These are phyloP conservation scores for Myripristis murdjan DNA, from an alignment of 2,797 vertebrate species.

Conservation along the genomic window DNA sequence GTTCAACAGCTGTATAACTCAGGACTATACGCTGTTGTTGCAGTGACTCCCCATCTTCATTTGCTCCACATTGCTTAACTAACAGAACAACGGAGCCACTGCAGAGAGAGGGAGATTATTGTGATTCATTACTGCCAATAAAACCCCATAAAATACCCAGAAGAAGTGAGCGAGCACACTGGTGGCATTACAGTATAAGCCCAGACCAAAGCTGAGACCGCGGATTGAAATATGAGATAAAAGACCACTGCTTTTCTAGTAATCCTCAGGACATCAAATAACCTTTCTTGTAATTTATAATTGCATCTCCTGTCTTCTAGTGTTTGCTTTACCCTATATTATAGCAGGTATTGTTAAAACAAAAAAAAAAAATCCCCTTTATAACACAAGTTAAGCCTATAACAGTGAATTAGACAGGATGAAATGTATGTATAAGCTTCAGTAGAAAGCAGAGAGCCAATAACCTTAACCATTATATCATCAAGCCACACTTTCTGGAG, in stretches of 20 bases:
- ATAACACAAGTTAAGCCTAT: background rate
- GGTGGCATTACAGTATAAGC: slow-evolving; percentile 45
- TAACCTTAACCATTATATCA: background rate
- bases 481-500: background rate
- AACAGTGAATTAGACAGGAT: background rate
- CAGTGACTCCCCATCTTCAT: slow-evolving; percentile 44
- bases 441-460: background rate
- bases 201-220: slow-evolving; percentile 6
- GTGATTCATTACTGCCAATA: slow-evolving; percentile 73
- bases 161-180: slow-evolving; percentile 53
- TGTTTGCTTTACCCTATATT: slow-evolving; percentile 1
- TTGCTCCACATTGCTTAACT: slow-evolving; percentile 51
- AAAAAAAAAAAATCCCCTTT: slow-evolving; percentile 6
- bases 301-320: slow-evolving; percentile 40
- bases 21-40: slow-evolving; percentile 30
- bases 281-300: slow-evolving; percentile 54
- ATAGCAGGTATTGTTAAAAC: slow-evolving; percentile 5
- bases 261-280: slow-evolving; percentile 53
- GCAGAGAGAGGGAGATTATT: slow-evolving; percentile 59
- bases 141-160: slow-evolving; percentile 61
- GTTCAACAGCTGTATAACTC: slow-evolving; percentile 13
- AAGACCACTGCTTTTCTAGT: slow-evolving; percentile 27
- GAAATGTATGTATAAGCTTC: background rate
- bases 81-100: slow-evolving; percentile 52
- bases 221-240: slow-evolving; percentile 35